Percentiles rank a stretch among this genome's conserved stretches.
These are phyloP conservation scores for Microctenopoma steveboyesi DNA, from an alignment of 2,797 vertebrate species.

Conservation along the genomic window DNA sequence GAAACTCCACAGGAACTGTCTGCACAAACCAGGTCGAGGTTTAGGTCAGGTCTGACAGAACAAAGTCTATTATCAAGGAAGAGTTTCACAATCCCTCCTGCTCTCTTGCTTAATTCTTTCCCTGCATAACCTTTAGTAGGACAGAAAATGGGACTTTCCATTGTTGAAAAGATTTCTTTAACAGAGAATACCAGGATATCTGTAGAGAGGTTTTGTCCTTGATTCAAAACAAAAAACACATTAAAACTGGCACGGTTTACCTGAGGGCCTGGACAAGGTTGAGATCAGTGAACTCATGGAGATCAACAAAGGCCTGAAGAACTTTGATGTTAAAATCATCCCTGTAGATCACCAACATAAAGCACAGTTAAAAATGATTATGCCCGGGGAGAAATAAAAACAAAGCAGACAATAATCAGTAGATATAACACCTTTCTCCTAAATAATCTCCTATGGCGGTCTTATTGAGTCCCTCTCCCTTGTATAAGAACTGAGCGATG, in stretches of 20 bases:
- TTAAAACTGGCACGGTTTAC: conserved; percentile 62
- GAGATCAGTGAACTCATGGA: conserved; percentile 93
- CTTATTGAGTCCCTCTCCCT: conserved; percentile 96
- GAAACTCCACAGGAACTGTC: conserved; percentile 96
- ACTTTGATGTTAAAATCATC: conserved; percentile 95
- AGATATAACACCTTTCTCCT: conserved; percentile 83
- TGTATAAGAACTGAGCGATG: conserved; percentile 93
- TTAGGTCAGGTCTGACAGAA: conserved; percentile 35
- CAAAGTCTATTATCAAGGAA: conserved; percentile 12
- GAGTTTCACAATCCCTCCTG: background rate
- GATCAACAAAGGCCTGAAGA: conserved; percentile 93
- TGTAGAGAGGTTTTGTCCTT: conserved; percentile 3
- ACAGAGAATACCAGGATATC: background rate
- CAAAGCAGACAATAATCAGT: background rate
- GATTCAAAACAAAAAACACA: background rate
- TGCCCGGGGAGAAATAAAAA: background rate
- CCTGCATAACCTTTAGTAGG: background rate
- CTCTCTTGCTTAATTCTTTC: conserved; percentile 6
- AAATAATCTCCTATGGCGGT: conserved; percentile 95
- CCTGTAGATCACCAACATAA: conserved; percentile 70
- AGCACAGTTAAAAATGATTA: conserved; percentile 21
- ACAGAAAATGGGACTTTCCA: conserved; percentile 43
- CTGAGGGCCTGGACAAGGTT: conserved; percentile 93
- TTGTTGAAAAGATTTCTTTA: conserved; percentile 17
- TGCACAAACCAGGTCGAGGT: conserved; percentile 63